phyloP scores from a whole-genome alignment of 2,113 vertebrate species.

The Ornithorhynchus anatinus region DNA sequence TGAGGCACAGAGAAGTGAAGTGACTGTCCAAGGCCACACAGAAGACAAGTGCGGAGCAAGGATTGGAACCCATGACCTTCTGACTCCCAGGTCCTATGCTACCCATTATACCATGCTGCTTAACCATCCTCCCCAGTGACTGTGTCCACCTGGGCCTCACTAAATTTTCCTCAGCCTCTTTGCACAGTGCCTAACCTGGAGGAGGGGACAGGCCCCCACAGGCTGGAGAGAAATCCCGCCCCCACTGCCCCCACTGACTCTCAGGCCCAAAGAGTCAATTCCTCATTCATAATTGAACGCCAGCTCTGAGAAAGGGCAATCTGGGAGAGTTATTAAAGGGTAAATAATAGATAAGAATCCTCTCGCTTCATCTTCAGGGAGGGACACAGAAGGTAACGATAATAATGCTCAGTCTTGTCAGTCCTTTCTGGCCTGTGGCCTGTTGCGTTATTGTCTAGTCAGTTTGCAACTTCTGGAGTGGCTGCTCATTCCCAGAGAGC shows the following conservation, averaged over 20 bases:
- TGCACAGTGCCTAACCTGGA: neutral
- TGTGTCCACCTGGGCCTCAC: neutral
- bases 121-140: neutral
- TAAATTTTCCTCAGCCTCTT: neutral
- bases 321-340: conserved; percentile 35
- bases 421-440: too few relatives aligned
- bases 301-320: conserved; percentile 25
- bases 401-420: too few relatives aligned
- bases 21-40: too few relatives aligned
- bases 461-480: too few relatives aligned
- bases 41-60: too few relatives aligned
- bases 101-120: neutral
- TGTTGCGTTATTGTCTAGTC: too few relatives aligned
- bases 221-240: conserved; percentile 20
- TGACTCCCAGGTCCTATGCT: too few relatives aligned
- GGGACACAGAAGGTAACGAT: neutral
- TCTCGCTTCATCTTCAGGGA: conserved; percentile 16
- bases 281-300: conserved; percentile 50
- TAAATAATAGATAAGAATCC: conserved; percentile 51
- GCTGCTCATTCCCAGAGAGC: too few relatives aligned
- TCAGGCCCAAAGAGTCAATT: conserved; percentile 45
- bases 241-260: conserved; percentile 16
- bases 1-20: too few relatives aligned
- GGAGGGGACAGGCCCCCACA: conserved; percentile 11
- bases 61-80: too few relatives aligned